These are phyloP conservation scores for Dasysyrphus albostriatus DNA, from an alignment of 2,888 invertebrate species.

Conservation along the genomic window DNA sequence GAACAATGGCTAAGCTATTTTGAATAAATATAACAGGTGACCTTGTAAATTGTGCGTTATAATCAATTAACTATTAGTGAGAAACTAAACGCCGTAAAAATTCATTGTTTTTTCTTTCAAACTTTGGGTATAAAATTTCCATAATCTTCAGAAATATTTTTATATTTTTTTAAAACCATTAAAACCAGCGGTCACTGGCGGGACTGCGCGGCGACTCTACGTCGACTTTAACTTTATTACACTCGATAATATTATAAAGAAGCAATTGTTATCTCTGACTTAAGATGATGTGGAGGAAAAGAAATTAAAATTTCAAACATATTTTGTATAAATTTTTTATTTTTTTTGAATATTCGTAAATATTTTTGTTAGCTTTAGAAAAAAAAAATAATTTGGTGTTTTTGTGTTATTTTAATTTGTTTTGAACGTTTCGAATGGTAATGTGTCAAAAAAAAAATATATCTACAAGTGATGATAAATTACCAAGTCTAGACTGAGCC, in stretches of 20 bases:
- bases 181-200: not conserved
- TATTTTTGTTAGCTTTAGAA: not conserved
- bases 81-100: conserved; percentile 24
- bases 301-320: conserved; percentile 16
- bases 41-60: conserved; percentile 22
- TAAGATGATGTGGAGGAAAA: not conserved
- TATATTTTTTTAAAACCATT: not conserved
- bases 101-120: conserved; percentile 12
- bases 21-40: conserved; percentile 10
- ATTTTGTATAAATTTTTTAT: not conserved
- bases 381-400: not conserved
- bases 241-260: conserved; percentile 1
- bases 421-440: not conserved
- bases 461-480: conserved; percentile 12
- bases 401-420: conserved; percentile 17
- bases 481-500: not conserved
- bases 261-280: conserved; percentile 1
- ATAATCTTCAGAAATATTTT: conserved; percentile 22
- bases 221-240: not conserved
- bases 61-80: conserved; percentile 36
- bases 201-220: not conserved
- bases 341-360: not conserved
- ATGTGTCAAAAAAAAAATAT: conserved; percentile 22
- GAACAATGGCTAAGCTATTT: conserved; percentile 22
- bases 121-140: conserved; percentile 27